These are phyloP conservation scores for Drosophila stalkeri DNA, from an alignment of 2,888 invertebrate genomes.

Conservation along the genomic window DNA sequence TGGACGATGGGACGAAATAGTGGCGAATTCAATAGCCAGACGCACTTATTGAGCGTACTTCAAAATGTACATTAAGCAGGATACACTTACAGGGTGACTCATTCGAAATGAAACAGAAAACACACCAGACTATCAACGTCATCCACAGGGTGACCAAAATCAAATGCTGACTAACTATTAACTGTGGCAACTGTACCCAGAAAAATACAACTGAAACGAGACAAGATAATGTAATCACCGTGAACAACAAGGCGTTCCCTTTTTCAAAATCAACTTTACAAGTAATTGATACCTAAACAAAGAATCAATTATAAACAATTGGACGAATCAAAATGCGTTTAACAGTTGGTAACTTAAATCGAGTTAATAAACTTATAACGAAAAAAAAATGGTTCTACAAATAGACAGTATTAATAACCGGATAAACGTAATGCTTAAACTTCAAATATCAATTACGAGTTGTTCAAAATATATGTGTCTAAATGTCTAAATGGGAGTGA, in stretches of 20 bases:
- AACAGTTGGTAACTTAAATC: neutral
- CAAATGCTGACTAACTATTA: constrained; percentile 1
- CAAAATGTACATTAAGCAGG: constrained; percentile 23
- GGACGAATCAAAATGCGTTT: too few relatives aligned
- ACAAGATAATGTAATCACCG: too few relatives aligned
- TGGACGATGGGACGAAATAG: neutral
- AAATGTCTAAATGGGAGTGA: too few relatives aligned
- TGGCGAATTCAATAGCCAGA: neutral
- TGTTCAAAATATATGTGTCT: too few relatives aligned
- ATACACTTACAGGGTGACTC: neutral
- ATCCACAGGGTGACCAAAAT: constrained; percentile 55
- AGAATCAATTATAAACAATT: too few relatives aligned
- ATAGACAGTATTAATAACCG: neutral
- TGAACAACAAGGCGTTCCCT: too few relatives aligned
- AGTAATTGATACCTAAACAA: neutral
- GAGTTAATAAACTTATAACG: too few relatives aligned
- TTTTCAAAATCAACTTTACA: too few relatives aligned
- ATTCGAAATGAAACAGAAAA: neutral
- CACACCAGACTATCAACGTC: neutral
- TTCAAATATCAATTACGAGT: neutral
- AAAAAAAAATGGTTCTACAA: neutral
- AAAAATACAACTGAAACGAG: neutral
- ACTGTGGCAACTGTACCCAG: neutral
- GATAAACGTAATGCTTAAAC: neutral
- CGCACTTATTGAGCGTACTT: constrained; percentile 8